Percentiles rank a stretch among this genome's conserved stretches.
Conservation (phyloP, 2,888 invertebrate genomes). For the Dryadula phaetusa region DNA sequence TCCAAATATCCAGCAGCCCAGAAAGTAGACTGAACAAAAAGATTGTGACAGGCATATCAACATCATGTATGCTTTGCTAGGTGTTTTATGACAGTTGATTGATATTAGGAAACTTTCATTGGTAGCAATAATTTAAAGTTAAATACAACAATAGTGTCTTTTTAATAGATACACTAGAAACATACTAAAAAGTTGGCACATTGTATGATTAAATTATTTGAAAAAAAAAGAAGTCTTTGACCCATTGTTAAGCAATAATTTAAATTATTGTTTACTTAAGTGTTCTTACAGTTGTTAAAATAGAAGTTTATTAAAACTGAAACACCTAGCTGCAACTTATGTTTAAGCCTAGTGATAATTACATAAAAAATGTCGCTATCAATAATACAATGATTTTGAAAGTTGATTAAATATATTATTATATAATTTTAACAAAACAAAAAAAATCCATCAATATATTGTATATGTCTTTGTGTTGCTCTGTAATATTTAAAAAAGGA, state of each 20-base stretch:
- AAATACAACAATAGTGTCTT: neutral
- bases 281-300: slow-evolving; percentile 31
- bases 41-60: slow-evolving; percentile 49
- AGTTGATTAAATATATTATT: slow-evolving; percentile 4
- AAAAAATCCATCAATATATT: slow-evolving; percentile 13
- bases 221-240: slow-evolving; percentile 1
- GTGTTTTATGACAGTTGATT: slow-evolving; percentile 34
- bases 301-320: slow-evolving; percentile 4
- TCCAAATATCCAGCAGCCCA: slow-evolving; percentile 93
- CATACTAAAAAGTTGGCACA: neutral
- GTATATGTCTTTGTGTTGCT: neutral
- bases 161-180: neutral
- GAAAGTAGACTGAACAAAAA: slow-evolving; percentile 86
- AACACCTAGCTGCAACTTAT: slow-evolving; percentile 47
- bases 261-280: slow-evolving; percentile 4
- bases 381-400: neutral
- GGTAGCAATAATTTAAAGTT: neutral
- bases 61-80: slow-evolving; percentile 41
- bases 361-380: neutral
- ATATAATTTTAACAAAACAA: slow-evolving; percentile 4
- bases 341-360: slow-evolving; percentile 53
- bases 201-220: neutral
- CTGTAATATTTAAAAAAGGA: neutral
- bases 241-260: slow-evolving; percentile 22
- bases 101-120: slow-evolving; percentile 12